These are phyloP conservation scores for Kryptopterus vitreolus DNA, from an alignment of 2,797 vertebrate species.

Conservation along the genomic window DNA sequence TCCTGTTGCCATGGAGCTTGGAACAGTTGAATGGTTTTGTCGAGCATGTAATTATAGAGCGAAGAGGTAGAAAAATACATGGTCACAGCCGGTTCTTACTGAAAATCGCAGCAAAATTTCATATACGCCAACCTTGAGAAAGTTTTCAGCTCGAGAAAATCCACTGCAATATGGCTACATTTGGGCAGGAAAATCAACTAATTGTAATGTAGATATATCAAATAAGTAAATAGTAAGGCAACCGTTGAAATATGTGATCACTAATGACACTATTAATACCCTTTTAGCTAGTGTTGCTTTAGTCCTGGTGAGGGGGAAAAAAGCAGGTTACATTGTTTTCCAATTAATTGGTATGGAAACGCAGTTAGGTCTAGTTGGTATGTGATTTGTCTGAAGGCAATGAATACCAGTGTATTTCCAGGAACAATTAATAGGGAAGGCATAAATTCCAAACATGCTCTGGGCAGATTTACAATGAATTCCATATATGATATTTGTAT, in stretches of 20 bases:
- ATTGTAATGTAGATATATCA: no score
- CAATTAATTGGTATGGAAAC: not conserved
- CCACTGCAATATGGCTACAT: not conserved
- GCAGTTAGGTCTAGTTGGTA: not conserved
- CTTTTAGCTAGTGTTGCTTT: not conserved
- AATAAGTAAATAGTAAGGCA: not conserved
- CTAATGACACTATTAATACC: not conserved
- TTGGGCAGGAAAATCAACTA: not conserved
- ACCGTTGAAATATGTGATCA: not conserved
- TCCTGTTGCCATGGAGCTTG: constrained; percentile 72
- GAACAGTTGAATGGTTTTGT: constrained; percentile 57
- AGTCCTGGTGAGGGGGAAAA: not conserved
- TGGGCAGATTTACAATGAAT: not conserved
- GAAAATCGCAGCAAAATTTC: constrained; percentile 8
- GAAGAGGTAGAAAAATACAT: constrained; percentile 42
- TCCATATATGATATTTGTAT: not conserved
- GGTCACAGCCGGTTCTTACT: constrained; percentile 12
- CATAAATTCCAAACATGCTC: not conserved
- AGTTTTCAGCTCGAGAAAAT: constrained; percentile 4
- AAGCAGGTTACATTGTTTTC: not conserved
- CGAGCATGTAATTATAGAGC: constrained; percentile 60
- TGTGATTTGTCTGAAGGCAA: not conserved
- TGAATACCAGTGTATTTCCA: not conserved
- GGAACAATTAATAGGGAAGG: not conserved
- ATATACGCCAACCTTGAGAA: not conserved